Evolutionary conservation across 2,113 vertebrate genomes (phyloP), one percentile per base, ranked within the genome.

Genomic region (Sitta europaea): DNA sequence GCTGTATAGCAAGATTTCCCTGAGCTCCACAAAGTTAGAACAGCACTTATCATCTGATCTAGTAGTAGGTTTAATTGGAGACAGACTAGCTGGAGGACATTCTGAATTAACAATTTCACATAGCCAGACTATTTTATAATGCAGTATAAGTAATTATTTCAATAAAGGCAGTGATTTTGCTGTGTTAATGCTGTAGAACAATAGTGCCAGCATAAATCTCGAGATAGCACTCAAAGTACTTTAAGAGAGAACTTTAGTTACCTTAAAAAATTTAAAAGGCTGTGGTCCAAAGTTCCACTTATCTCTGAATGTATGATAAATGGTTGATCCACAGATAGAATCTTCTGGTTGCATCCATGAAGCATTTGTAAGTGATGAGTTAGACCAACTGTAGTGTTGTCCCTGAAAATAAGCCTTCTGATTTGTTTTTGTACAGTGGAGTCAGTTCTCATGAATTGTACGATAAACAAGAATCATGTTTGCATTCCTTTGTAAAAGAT

Each of bases 201-300:
- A 90, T 35, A 76, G 35, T 35, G 43, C 33, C 86, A 55, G 22
- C 65, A 65, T 81, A 79, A 90, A 91, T 80, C 93, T 70, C 55
- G 90, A 73, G 77, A 43, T 15, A 94, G 47, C 47, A 90, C 88
- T 76, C n/a, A 24, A 11, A 82, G 70, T 91, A 80, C 87, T 90
- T 87, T 51, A 74, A 74, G 80, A 78, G 40, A 86, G 50, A 95
- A 85, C 35, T 89, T 88, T 29, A 90, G 72, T 96, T 71, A 88
- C 72, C 75, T 76, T 74, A 48, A 85, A 91, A 84, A 51, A 45
- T 74, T 57, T 61, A 36, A 66, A 77, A 59, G 40, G 25, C 61
- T 68, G 21, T 81, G 48, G 28, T 86, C 57, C 61, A 89, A 84
- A 91, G 24, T 75, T 89, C 48, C n/a, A 20, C 28, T 91, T 93